Evolutionary conservation across 2,113 vertebrate species (phyloP).

Genomic region (Megaleporinus macrocephalus): DNA sequence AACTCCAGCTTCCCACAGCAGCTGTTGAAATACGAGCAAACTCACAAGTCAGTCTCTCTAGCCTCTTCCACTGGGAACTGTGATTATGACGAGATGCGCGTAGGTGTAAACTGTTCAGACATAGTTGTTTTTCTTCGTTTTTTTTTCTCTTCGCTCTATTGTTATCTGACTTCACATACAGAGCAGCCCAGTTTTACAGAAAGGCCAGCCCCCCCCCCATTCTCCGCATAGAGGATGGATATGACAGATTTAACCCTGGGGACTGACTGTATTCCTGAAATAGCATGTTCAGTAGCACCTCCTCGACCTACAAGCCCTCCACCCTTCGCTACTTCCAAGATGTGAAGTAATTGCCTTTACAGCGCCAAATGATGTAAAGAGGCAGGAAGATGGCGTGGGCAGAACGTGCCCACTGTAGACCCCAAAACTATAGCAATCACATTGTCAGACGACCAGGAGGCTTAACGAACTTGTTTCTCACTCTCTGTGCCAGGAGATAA

Average conservation of each 20-base stretch:
- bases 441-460: conserved; percentile 9
- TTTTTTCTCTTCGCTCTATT: background rate
- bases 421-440: conserved; percentile 47
- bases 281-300: background rate
- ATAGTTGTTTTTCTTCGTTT: background rate
- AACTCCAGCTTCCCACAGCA: background rate
- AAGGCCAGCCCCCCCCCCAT: background rate
- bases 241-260: background rate
- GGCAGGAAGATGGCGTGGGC: background rate
- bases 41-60: background rate
- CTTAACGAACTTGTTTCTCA: conserved; percentile 29
- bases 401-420: conserved; percentile 22
- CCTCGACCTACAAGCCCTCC: background rate
- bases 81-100: background rate
- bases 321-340: conserved; percentile 5
- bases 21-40: background rate
- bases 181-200: background rate
- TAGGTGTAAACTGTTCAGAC: conserved; percentile 5
- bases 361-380: background rate
- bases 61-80: background rate
- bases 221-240: background rate
- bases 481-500: background rate
- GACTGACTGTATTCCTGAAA: background rate
- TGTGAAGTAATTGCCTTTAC: conserved; percentile 40
- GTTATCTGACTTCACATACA: background rate